Evolutionary conservation across 2,888 invertebrate species (phyloP).

Genomic region (Pyrocoelia pectoralis): DNA sequence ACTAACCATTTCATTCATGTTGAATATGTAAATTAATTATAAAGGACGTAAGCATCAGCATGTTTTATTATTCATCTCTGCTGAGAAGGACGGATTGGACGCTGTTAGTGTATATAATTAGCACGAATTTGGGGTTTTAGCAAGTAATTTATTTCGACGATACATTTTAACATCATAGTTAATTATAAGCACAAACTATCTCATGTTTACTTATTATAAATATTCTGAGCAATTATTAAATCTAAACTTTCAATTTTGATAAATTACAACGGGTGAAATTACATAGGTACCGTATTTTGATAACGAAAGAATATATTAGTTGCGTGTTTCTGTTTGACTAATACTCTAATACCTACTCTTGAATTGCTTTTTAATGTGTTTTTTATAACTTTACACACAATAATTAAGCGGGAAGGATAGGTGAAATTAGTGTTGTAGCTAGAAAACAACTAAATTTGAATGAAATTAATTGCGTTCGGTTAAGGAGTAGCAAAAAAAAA

Average conservation of each 20-base stretch:
- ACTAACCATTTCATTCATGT: background rate
- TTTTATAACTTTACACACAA: background rate
- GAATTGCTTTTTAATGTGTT: background rate
- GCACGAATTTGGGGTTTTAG: background rate
- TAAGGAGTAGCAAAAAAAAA: no score
- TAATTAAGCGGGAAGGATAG: background rate
- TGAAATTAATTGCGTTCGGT: no score
- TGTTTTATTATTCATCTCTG: background rate
- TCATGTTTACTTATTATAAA: background rate
- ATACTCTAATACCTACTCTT: no score
- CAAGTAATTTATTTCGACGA: background rate
- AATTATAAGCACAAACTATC: no score
- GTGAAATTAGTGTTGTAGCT: no score
- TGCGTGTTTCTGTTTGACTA: background rate
- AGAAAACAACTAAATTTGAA: no score
- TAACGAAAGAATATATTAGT: background rate
- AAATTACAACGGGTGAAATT: background rate
- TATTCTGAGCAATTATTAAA: background rate
- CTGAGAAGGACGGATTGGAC: background rate
- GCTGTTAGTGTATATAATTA: background rate
- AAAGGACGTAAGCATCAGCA: background rate
- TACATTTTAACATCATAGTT: background rate
- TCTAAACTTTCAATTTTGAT: background rate
- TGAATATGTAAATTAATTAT: background rate
- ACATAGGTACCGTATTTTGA: background rate